Percentiles rank a stretch among this genome's conserved stretches.
Evolutionary conservation across 2,113 vertebrate species (phyloP).

Genomic region (Tychaedon coryphoeus): DNA sequence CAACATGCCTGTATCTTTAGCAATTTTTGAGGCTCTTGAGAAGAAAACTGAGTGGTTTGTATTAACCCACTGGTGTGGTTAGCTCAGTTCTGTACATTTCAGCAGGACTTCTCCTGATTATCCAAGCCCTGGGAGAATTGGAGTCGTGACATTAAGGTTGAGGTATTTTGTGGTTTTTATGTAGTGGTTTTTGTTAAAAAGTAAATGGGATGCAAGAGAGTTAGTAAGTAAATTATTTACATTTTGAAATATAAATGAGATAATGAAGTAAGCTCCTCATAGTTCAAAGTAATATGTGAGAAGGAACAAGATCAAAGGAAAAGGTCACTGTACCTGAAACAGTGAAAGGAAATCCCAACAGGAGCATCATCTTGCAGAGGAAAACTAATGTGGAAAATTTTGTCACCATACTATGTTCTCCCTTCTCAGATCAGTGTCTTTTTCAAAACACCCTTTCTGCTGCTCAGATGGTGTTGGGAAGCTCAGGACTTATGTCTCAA

Average conservation of each 20-base stretch:
- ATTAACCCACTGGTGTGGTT: not conserved
- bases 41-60: not conserved
- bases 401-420: not conserved
- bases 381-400: not conserved
- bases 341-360: not conserved
- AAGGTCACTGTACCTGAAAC: not conserved
- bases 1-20: not conserved
- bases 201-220: not conserved
- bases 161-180: not conserved
- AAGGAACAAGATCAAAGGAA: not conserved
- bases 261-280: not conserved
- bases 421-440: not conserved
- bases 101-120: not conserved
- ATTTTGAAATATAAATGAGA: not conserved
- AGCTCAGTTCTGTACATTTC: not conserved
- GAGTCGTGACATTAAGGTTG: fast-evolving
- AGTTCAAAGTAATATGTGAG: not conserved
- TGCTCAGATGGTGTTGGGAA: not conserved
- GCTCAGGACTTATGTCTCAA: not conserved
- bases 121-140: not conserved
- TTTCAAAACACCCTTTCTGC: not conserved
- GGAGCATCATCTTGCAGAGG: not conserved
- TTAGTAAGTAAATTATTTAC: not conserved
- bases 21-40: not conserved
- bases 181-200: not conserved